phyloP scores from a whole-genome alignment of 2,888 invertebrate species.

The Sthenelais limicola region DNA sequence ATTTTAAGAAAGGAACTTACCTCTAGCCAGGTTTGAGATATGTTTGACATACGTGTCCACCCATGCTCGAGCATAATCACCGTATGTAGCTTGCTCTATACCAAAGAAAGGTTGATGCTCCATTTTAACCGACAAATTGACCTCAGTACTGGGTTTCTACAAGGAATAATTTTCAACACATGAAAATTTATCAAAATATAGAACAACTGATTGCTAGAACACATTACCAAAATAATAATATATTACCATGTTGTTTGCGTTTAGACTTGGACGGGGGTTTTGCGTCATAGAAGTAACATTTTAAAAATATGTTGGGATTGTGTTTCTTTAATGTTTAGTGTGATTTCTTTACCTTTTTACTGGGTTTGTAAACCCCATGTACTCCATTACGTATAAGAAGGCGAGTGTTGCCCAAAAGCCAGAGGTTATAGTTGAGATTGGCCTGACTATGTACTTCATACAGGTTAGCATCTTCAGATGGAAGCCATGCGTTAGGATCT shows the following conservation, averaged over 20 bases:
- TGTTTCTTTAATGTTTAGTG: too few species aligned
- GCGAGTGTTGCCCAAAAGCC: slow-evolving; percentile 56
- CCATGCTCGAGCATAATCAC: slow-evolving; percentile 59
- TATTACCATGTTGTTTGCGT: too few species aligned
- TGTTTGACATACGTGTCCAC: slow-evolving; percentile 59
- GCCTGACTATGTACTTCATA: slow-evolving; percentile 5
- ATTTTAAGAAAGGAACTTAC: too few species aligned
- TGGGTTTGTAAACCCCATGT: slow-evolving; percentile 55
- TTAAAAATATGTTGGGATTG: too few species aligned
- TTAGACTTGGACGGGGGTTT: too few species aligned
- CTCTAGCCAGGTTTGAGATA: slow-evolving; percentile 59
- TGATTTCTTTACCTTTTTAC: slow-evolving; percentile 3
- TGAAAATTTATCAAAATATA: background rate
- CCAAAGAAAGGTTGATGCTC: slow-evolving; percentile 64
- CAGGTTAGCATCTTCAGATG: slow-evolving; percentile 17
- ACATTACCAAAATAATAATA: too few species aligned
- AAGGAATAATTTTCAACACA: background rate
- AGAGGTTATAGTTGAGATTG: slow-evolving; percentile 57
- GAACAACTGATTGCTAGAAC: background rate
- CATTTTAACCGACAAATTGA: slow-evolving; percentile 60
- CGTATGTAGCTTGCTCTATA: slow-evolving; percentile 58
- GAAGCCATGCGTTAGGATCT: slow-evolving; percentile 28
- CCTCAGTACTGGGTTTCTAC: background rate
- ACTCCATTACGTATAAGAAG: slow-evolving; percentile 58
- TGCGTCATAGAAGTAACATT: too few species aligned